These are phyloP conservation scores for Schlechtendalia chinensis DNA, from an alignment of 1,140 invertebrate species.

Conservation along the genomic window DNA sequence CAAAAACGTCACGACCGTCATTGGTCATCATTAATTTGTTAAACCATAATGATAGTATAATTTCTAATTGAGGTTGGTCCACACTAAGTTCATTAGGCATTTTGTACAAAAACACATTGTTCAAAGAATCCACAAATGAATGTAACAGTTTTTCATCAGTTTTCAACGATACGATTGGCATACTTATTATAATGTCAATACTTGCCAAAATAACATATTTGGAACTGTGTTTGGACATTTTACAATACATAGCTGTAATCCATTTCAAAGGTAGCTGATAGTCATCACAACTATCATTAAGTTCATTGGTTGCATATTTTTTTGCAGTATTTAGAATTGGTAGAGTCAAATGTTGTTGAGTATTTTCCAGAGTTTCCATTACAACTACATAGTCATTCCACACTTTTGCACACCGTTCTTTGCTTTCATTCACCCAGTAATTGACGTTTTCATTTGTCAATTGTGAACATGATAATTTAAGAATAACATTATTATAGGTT, in stretches of 20 bases:
- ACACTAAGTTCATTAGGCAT: slow-evolving; percentile 20
- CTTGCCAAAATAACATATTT: slow-evolving; percentile 33
- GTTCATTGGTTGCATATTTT: slow-evolving; percentile 53
- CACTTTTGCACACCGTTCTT: slow-evolving; percentile 50
- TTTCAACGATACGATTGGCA: background rate
- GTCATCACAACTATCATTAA: background rate
- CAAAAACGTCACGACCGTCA: slow-evolving; percentile 12
- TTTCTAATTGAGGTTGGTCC: slow-evolving; percentile 14
- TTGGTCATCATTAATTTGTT: slow-evolving; percentile 1
- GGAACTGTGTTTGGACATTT: slow-evolving; percentile 31
- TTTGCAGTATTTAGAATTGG: slow-evolving; percentile 59
- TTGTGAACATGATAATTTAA: slow-evolving; percentile 19
- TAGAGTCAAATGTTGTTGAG: slow-evolving; percentile 63
- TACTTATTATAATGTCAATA: slow-evolving; percentile 36
- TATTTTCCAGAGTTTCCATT: slow-evolving; percentile 63
- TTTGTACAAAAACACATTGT: slow-evolving; percentile 29
- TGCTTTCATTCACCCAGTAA: slow-evolving; percentile 42
- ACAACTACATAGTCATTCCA: slow-evolving; percentile 58
- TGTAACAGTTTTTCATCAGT: background rate
- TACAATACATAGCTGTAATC: slow-evolving; percentile 35
- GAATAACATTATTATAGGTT: slow-evolving; percentile 18
- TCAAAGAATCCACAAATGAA: slow-evolving; percentile 30
- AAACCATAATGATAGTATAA: slow-evolving; percentile 21
- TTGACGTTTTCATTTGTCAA: slow-evolving; percentile 46
- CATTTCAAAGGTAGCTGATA: slow-evolving; percentile 25